Conservation (phyloP, 2,113 vertebrate genomes). For the Panthera tigris region DNA sequence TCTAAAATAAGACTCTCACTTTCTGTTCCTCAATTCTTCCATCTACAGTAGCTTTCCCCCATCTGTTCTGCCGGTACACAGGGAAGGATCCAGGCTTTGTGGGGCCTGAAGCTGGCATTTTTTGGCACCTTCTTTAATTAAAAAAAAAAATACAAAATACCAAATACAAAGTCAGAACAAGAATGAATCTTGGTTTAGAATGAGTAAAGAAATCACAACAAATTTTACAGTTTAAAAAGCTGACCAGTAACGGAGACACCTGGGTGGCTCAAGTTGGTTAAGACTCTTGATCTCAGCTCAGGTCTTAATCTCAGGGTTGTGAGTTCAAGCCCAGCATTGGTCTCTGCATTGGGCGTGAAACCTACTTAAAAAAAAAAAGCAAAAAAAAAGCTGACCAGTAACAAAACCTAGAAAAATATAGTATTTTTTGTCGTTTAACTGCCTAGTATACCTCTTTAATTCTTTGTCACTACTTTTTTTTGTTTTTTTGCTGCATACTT, state of each 20-base stretch:
- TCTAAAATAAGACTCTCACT: not conserved
- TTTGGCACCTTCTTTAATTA: not conserved
- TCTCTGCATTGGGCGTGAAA: too few species aligned
- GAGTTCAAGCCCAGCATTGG: too few species aligned
- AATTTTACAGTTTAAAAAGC: not conserved
- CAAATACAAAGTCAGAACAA: not conserved
- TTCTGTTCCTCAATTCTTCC: not conserved
- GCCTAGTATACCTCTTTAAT: not conserved
- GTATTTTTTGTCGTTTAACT: not conserved
- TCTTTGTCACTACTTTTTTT: not conserved
- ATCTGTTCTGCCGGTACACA: not conserved
- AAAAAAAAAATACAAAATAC: not conserved
- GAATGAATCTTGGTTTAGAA: constrained; percentile 14
- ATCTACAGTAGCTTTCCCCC: not conserved
- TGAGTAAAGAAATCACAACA: not conserved
- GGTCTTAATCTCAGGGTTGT: too few species aligned
- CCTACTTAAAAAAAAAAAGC: not conserved
- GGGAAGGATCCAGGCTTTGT: not conserved
- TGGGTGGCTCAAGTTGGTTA: too few species aligned
- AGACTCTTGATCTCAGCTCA: too few species aligned
- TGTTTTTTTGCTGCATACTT: not conserved
- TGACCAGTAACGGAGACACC: not conserved
- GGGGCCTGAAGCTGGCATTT: not conserved
- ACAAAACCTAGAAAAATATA: not conserved
- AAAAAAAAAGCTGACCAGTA: not conserved